Percentiles rank a stretch among this genome's conserved stretches.
phyloP scores from a whole-genome alignment of 2,797 vertebrate genomes.

The Xenopus petersii region DNA sequence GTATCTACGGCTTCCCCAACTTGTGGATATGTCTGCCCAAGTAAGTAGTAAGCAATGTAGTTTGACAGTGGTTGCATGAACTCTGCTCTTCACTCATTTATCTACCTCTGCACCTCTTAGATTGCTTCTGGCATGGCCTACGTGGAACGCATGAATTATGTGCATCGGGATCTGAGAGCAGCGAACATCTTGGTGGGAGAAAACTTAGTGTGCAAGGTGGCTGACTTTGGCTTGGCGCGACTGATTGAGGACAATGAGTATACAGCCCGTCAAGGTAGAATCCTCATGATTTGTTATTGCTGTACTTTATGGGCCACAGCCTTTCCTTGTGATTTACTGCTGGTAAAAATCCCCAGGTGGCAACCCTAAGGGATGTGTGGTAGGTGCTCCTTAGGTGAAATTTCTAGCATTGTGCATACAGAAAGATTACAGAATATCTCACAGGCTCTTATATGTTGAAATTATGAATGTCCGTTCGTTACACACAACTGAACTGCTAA shows the following conservation, averaged over 20 bases:
- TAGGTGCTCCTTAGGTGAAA: too few relatives aligned
- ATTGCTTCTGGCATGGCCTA: constrained; percentile 97
- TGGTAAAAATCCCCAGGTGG: too few relatives aligned
- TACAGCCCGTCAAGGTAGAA: constrained; percentile 89
- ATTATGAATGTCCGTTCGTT: too few relatives aligned
- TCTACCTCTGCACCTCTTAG: constrained; percentile 58
- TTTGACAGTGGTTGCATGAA: too few relatives aligned
- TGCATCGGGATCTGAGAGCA: constrained; percentile 91
- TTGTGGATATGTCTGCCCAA: constrained; percentile 97
- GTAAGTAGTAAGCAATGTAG: constrained; percentile 60
- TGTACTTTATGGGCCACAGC: too few relatives aligned
- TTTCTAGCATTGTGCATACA: too few relatives aligned
- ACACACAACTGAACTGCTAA: too few relatives aligned
- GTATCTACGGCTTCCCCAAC: constrained; percentile 89
- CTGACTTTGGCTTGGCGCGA: constrained; percentile 91
- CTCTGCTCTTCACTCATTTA: background rate
- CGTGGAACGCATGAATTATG: constrained; percentile 97
- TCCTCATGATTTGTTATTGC: background rate
- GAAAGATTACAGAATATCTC: too few relatives aligned
- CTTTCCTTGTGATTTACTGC: too few relatives aligned
- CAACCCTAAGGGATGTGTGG: too few relatives aligned
- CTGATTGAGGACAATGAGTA: constrained; percentile 98
- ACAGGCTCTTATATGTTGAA: too few relatives aligned
- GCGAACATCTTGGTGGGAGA: constrained; percentile 97
- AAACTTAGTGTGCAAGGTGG: constrained; percentile 95